phyloP scores from a whole-genome alignment of 2,888 invertebrate genomes.

The Ceriagrion tenellum region DNA sequence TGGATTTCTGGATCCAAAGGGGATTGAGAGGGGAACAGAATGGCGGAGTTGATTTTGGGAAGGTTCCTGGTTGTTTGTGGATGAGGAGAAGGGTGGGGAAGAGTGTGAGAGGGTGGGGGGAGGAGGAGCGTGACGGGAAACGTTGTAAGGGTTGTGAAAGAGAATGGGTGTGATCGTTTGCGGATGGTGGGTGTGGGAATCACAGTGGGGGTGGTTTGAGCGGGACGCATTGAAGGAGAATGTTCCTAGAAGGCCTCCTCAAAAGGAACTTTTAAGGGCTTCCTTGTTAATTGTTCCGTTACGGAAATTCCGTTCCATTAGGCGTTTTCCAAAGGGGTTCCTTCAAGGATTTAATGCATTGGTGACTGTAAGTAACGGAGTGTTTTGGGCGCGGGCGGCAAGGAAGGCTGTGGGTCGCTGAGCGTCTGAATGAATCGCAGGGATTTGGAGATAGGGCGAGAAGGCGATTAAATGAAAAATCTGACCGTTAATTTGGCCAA shows the following conservation, averaged over 20 bases:
- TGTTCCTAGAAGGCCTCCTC: background rate
- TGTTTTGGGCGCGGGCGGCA: background rate
- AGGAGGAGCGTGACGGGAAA: too few relatives aligned
- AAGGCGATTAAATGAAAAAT: constrained; percentile 33
- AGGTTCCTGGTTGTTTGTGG: constrained; percentile 2
- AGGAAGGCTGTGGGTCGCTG: background rate
- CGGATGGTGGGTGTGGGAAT: background rate
- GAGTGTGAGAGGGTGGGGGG: background rate
- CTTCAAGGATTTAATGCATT: constrained; percentile 48
- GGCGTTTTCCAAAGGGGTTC: constrained; percentile 39
- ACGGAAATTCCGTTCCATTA: constrained; percentile 52
- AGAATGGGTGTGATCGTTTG: too few relatives aligned
- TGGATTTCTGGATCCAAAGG: constrained; percentile 18
- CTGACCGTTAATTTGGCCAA: constrained; percentile 60
- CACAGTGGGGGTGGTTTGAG: background rate
- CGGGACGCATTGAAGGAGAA: constrained; percentile 6
- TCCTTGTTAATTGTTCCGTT: constrained; percentile 63
- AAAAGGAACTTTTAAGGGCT: constrained; percentile 32
- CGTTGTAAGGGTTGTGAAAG: too few relatives aligned
- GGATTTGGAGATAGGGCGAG: constrained; percentile 10
- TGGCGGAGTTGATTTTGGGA: constrained; percentile 4
- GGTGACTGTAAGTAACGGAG: constrained; percentile 1
- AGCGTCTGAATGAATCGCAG: constrained; percentile 40
- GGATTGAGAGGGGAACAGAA: constrained; percentile 35
- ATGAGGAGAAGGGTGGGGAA: background rate